phyloP scores from a whole-genome alignment of 1,140 invertebrate species.

The Leptinotarsa lineolata region DNA sequence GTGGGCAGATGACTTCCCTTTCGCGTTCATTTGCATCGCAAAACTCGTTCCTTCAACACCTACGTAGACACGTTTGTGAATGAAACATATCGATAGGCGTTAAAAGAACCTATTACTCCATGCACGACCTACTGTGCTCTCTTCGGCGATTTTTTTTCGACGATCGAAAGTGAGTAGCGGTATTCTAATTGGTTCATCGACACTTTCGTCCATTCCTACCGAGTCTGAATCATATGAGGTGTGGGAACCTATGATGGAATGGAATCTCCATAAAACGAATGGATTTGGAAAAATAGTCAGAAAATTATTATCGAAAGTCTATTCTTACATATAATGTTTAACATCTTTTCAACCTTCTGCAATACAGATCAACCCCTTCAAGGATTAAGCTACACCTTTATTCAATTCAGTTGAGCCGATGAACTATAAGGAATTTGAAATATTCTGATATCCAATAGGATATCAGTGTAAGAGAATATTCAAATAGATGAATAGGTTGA shows the following conservation, averaged over 20 bases:
- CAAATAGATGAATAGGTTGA: neutral
- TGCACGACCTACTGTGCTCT: conserved; percentile 38
- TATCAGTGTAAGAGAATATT: neutral
- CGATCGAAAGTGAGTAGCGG: conserved; percentile 13
- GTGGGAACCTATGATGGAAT: no score
- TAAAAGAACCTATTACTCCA: conserved; percentile 42
- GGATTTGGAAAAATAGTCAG: no score
- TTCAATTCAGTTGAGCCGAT: no score
- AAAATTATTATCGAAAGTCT: no score
- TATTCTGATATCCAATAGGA: no score
- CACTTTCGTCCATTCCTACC: neutral
- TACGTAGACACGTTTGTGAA: conserved; percentile 46
- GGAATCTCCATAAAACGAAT: no score
- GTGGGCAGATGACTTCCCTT: conserved; percentile 51
- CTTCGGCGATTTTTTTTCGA: neutral
- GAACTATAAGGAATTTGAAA: no score
- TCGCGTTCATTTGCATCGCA: conserved; percentile 48
- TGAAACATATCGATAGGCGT: conserved; percentile 44
- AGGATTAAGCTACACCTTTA: no score
- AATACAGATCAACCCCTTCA: no score
- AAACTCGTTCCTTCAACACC: conserved; percentile 46
- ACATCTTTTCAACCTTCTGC: no score
- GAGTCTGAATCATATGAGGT: neutral
- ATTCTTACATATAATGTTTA: no score
- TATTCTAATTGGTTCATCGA: conserved; percentile 1